These are phyloP conservation scores for Natrix natrix DNA, from an alignment of 2,797 vertebrate species.

Conservation along the genomic window DNA sequence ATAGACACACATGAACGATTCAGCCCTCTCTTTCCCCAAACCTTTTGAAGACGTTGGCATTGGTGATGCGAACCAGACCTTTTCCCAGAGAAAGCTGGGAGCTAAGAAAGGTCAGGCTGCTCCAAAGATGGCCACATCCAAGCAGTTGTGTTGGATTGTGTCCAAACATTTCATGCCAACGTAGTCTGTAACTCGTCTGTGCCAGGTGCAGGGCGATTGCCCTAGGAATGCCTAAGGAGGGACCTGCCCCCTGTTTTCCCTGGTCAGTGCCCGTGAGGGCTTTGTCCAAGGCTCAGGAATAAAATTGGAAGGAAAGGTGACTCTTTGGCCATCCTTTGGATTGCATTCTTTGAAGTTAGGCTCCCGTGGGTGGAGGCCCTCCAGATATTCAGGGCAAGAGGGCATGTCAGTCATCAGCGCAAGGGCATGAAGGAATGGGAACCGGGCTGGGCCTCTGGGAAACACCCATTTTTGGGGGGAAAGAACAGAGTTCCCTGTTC, in stretches of 20 bases:
- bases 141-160: not conserved
- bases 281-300: not conserved
- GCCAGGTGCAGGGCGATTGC: not conserved
- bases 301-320: not conserved
- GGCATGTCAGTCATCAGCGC: not conserved
- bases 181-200: not conserved
- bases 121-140: not conserved
- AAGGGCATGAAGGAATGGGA: not conserved
- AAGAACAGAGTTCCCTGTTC: not conserved
- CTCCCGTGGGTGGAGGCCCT: not conserved
- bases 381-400: not conserved
- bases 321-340: not conserved
- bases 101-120: not conserved
- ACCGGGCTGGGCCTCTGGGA: not conserved
- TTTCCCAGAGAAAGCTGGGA: not conserved
- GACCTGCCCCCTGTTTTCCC: not conserved
- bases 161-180: not conserved
- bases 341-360: not conserved
- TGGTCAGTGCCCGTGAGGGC: not conserved
- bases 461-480: no score
- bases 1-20: not conserved
- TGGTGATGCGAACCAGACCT: no score
- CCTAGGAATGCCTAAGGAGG: not conserved
- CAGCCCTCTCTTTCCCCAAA: not conserved
- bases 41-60: not conserved